A percentile compares a stretch with the other conserved stretches of the same genome.
phyloP scores from a whole-genome alignment of 2,797 vertebrate genomes.

The Anguilla anguilla region DNA sequence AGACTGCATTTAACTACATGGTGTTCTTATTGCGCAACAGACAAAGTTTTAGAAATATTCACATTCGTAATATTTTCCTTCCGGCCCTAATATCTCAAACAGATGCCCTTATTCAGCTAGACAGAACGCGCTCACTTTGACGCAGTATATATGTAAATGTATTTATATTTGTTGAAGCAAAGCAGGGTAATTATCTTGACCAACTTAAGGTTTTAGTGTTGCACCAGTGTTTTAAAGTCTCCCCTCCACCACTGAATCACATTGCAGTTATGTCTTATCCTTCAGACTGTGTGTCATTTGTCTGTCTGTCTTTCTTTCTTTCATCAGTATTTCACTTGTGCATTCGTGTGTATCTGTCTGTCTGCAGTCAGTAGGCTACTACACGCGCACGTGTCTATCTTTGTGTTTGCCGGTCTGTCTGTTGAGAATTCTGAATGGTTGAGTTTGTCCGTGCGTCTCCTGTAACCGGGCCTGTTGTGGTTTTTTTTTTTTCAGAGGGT shows the following conservation, averaged over 20 bases:
- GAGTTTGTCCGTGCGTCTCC: not conserved
- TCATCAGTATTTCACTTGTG: not conserved
- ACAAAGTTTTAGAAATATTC: not conserved
- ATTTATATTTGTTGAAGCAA: not conserved
- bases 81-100: not conserved
- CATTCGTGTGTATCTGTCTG: not conserved
- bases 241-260: not conserved
- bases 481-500: conserved; percentile 69
- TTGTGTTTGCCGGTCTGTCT: not conserved
- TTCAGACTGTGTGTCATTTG: not conserved
- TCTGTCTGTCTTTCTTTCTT: not conserved
- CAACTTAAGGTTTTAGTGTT: not conserved
- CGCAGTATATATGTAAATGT: not conserved
- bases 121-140: not conserved
- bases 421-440: not conserved
- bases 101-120: not conserved
- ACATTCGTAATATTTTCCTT: not conserved
- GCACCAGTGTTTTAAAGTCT: not conserved
- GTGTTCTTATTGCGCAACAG: not conserved
- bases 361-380: not conserved
- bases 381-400: not conserved
- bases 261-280: not conserved
- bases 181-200: not conserved
- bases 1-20: not conserved
- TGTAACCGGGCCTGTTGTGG: conserved; percentile 28